Evolutionary conservation across 2,888 invertebrate genomes (phyloP).

Genomic region (Heliconius hortense): DNA sequence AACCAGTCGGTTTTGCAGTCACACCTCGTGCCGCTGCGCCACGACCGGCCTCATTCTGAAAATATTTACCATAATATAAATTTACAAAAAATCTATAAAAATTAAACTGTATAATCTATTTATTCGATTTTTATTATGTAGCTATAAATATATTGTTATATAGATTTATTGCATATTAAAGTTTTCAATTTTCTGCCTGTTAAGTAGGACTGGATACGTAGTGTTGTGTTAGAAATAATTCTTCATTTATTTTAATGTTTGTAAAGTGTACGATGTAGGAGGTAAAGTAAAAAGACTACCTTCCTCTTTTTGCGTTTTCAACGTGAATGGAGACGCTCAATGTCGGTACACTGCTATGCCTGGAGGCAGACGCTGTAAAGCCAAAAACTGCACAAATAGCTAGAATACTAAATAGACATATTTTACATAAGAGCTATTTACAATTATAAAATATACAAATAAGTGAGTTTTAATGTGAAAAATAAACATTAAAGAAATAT

Average conservation of each 20-base stretch:
- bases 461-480: not conserved
- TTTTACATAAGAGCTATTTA: not conserved
- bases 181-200: no score
- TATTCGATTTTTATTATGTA: no score
- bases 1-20: no score
- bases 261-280: not conserved
- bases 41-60: no score
- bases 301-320: constrained; percentile 14
- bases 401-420: not conserved
- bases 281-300: constrained; percentile 5
- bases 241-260: not conserved
- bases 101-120: no score
- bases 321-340: constrained; percentile 20
- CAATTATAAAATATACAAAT: not conserved
- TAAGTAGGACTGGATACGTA: no score
- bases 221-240: not conserved
- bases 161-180: no score
- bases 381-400: constrained; percentile 1
- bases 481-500: not conserved
- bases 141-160: no score
- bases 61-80: no score
- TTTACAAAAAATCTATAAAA: no score
- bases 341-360: not conserved
- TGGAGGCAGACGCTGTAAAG: not conserved
- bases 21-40: no score